These are phyloP conservation scores for Autographa pulchrina DNA, from an alignment of 2,888 invertebrate species.

Conservation along the genomic window DNA sequence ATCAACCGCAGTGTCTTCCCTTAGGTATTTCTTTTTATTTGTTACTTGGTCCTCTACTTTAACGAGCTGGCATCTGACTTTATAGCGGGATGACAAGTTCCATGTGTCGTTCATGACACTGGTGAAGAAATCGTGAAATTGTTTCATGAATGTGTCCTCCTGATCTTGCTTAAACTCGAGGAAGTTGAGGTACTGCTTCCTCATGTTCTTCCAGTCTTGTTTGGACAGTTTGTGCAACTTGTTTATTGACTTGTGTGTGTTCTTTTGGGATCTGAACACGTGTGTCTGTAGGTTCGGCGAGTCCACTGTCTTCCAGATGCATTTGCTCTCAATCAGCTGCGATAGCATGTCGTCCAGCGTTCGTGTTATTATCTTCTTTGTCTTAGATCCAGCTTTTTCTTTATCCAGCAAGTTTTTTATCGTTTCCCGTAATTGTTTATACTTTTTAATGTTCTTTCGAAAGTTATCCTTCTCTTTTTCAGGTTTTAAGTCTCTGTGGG, in stretches of 20 bases:
- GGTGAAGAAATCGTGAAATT: constrained; percentile 65
- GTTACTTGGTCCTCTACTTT: constrained; percentile 36
- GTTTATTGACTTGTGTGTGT: constrained; percentile 19
- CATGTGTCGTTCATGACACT: constrained; percentile 62
- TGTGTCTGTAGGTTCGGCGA: constrained; percentile 5
- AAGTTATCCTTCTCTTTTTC: constrained; percentile 38
- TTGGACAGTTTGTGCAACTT: constrained; percentile 44
- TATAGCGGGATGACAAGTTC: constrained; percentile 61
- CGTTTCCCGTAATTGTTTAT: constrained; percentile 69
- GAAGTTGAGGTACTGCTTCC: constrained; percentile 50
- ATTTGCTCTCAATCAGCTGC: constrained; percentile 67
- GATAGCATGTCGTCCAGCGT: constrained; percentile 75
- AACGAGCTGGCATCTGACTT: constrained; percentile 66
- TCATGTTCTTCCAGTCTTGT: constrained; percentile 62
- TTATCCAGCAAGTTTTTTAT: constrained; percentile 67
- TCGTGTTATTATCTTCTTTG: constrained; percentile 66
- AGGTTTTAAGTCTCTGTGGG: constrained; percentile 6
- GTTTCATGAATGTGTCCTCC: constrained; percentile 59
- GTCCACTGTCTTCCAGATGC: constrained; percentile 61
- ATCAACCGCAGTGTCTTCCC: constrained; percentile 13
- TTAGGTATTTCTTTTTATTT: not conserved
- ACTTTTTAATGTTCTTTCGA: constrained; percentile 65
- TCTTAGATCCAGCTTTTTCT: constrained; percentile 69
- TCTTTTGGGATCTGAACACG: constrained; percentile 25
- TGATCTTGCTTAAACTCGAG: constrained; percentile 36